Base-by-base conservation (phyloP, 2,888 invertebrate species). In the Falcaria lacertinaria region DNA sequence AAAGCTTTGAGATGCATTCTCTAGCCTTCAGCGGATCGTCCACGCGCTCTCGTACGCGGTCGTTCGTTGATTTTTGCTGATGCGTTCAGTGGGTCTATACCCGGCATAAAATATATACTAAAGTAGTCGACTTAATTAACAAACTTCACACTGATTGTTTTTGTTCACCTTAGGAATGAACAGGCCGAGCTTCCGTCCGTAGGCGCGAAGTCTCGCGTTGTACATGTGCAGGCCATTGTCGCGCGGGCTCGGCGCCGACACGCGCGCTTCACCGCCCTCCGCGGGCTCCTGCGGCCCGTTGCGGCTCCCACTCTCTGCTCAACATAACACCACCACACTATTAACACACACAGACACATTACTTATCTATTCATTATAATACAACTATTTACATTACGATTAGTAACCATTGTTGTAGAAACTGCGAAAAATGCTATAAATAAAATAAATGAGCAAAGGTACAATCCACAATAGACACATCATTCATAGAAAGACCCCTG, bases 131-230 rank as follows among this genome's bases (percentile, higher is more conserved):
- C n/a, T n/a, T n/a, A 41, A 28, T 16, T n/a, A 15, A 33, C 36
- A 37, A 47, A 33, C 16, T 11, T 4, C 2, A 16, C 0, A n/a
- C n/a, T n/a, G n/a, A n/a, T n/a, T n/a, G 5, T 37, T 43, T 34
- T 43, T 56, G 28, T 11, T 28, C 11, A 89, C 90, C 83, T 89
- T 89, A 62, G 90, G 89, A 72, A 90, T 90, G 66, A 87, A 80
- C 54, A 90, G 72, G 22, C 84, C 79, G 16, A 90, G 78, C 55
- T 89, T 89, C 53, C 85, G 69, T 1, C 89, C 89, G 56, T 80
- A 84, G 1, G 87, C 87, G 42, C 83, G 66, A 2, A 89, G 69
- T 19, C 88, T 63, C 1, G 84, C 77, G 60, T 88, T 89, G 64
- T 77, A 75, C 0, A 69, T 71, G 41, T 74, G 74, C 33, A 79